Conservation (phyloP, 2,797 vertebrate species). For the Eleutherodactylus coqui region DNA sequence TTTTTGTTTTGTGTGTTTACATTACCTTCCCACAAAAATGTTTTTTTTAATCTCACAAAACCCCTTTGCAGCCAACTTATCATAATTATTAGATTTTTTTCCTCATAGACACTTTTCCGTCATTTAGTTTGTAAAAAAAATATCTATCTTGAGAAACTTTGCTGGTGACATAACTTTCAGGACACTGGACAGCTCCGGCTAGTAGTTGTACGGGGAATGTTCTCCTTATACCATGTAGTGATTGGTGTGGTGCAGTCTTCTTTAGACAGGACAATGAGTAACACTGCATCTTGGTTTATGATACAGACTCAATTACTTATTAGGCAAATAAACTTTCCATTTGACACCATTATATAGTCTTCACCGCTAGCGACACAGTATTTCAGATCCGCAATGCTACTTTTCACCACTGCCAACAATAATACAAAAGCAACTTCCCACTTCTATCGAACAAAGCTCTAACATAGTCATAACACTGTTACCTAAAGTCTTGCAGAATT, state of each 20-base stretch:
- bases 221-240: neutral
- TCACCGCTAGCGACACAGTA: neutral
- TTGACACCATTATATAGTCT: neutral
- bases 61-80: neutral
- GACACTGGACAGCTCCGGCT: conserved; percentile 24
- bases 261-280: neutral
- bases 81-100: too few relatives aligned
- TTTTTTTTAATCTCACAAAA: too few relatives aligned
- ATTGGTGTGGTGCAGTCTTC: neutral
- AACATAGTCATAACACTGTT: too few relatives aligned
- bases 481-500: too few relatives aligned
- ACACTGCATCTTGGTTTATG: neutral
- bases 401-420: neutral
- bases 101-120: neutral
- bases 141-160: neutral
- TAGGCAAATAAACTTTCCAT: neutral
- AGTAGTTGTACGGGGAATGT: neutral
- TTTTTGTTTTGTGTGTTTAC: too few relatives aligned
- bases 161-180: neutral
- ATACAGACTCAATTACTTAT: neutral
- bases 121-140: neutral
- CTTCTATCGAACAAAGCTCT: neutral
- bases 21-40: too few relatives aligned
- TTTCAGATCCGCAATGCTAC: neutral
- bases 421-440: neutral